A percentile compares a stretch with the other conserved stretches of the same genome.
Evolutionary conservation across 2,113 vertebrate genomes (phyloP).

Genomic region (Podarcis muralis): DNA sequence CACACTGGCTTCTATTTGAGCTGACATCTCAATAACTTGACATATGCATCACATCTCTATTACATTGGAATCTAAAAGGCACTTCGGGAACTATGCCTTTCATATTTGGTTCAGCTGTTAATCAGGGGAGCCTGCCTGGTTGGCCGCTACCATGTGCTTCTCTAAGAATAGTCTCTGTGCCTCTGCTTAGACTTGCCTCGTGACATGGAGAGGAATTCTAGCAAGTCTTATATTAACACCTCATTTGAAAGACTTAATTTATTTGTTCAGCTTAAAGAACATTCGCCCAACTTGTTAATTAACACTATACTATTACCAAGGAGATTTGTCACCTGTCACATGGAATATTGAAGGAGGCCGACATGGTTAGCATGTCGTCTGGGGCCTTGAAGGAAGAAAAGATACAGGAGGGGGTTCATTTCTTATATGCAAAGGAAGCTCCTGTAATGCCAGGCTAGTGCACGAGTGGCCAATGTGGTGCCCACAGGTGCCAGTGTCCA

Average conservation of each 20-base stretch:
- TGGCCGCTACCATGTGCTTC: conserved; percentile 15
- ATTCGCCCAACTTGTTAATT: conserved; percentile 17
- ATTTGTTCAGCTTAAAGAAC: conserved; percentile 17
- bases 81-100: conserved; percentile 56
- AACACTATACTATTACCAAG: not conserved
- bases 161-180: conserved; percentile 42
- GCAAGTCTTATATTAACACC: conserved; percentile 4
- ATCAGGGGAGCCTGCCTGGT: conserved; percentile 25
- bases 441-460: not conserved
- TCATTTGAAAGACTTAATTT: not conserved
- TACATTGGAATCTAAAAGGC: conserved; percentile 54
- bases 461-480: no score
- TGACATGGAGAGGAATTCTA: conserved; percentile 41
- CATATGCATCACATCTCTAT: conserved; percentile 67
- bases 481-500: no score
- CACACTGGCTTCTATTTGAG: conserved; percentile 69
- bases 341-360: not conserved
- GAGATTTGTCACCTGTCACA: conserved; percentile 18
- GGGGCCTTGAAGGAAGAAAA: not conserved
- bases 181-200: conserved; percentile 28
- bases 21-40: conserved; percentile 70
- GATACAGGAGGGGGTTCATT: not conserved
- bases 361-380: not conserved
- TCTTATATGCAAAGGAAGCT: not conserved
- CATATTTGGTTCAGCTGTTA: conserved; percentile 60